These are phyloP conservation scores for Apodemus speciosus DNA, from an alignment of 2,113 vertebrate genomes.

Conservation along the genomic window DNA sequence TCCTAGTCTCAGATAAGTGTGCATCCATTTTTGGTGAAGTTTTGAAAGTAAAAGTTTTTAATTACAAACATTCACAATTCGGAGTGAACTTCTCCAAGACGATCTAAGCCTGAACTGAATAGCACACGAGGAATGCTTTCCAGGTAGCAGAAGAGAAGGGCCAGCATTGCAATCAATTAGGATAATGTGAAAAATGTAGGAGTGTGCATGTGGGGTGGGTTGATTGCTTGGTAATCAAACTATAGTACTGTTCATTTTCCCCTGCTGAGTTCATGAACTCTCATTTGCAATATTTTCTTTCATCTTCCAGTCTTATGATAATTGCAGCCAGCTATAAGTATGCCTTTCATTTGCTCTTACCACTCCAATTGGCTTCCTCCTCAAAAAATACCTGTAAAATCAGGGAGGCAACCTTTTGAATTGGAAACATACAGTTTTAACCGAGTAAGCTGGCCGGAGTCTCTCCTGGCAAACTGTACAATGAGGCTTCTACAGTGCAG, in stretches of 20 bases:
- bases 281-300: constrained; percentile 52
- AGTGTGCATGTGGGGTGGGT: neutral
- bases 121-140: neutral
- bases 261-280: neutral
- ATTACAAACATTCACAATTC: constrained; percentile 19
- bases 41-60: neutral
- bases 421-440: neutral
- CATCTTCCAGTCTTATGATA: constrained; percentile 2
- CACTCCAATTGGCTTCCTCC: neutral
- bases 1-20: neutral
- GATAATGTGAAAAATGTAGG: neutral
- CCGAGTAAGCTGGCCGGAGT: neutral
- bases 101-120: constrained; percentile 22
- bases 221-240: constrained; percentile 23
- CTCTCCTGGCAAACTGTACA: neutral
- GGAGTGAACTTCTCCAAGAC: neutral
- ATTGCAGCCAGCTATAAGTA: constrained; percentile 26
- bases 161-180: constrained; percentile 4
- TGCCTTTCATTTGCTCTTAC: neutral
- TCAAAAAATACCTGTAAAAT: constrained; percentile 1
- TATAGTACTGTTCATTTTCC: constrained; percentile 11
- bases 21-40: neutral
- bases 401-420: constrained; percentile 8
- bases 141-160: neutral
- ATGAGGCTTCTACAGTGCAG: neutral